Base-by-base conservation (phyloP, 2,797 vertebrate genomes). In the Mycteria americana region DNA sequence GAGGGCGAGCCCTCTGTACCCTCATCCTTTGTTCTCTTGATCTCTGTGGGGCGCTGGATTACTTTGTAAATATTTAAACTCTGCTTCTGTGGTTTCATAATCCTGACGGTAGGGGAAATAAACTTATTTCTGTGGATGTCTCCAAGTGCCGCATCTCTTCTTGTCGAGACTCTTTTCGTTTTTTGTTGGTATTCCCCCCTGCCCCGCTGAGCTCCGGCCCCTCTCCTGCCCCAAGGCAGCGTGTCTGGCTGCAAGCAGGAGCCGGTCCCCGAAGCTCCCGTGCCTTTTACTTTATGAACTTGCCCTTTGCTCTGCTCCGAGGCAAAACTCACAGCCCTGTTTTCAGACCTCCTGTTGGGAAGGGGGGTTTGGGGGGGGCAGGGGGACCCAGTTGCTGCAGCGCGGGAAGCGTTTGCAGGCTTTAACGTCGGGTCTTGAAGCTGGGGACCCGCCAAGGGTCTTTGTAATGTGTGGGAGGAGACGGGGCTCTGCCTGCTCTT, bases 61-160 rank as follows among this genome's bases (percentile, higher is more conserved):
- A 75, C 93, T 97, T 76, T 97, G 95, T 96, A 95, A 92, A 94
- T 95, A 95, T 87, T 93, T 81, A 78, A 96, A 93, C 89, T 95
- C 84, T 83, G 96, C 95, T 93, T 95, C 96, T 97, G 92, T 95
- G 93, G 86, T 97, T 97, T 97, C 95, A 70, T 88, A 92, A 95
- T 94, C 92, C 95, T 43, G 63, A 92, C 14, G 37, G 93, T 88
- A 80, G 89, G 93, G 94, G 90, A 95, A 97, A 97, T 97, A 97
- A 97, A 97, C 89, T 88, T 65, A 41, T 93, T 96, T 94, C 97
- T 95, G 86, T 96, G 91, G 94, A 62, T 41, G 84, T 93, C 59
- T 89, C 70, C 75, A 19, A 65, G 84, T 30, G 67, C 73, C 13
- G 10, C 23, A 15, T 85, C 65, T 86, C 60, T 60, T 19, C 10